Base-by-base conservation (phyloP, 2,797 vertebrate species). In the Molossus alvarezi region DNA sequence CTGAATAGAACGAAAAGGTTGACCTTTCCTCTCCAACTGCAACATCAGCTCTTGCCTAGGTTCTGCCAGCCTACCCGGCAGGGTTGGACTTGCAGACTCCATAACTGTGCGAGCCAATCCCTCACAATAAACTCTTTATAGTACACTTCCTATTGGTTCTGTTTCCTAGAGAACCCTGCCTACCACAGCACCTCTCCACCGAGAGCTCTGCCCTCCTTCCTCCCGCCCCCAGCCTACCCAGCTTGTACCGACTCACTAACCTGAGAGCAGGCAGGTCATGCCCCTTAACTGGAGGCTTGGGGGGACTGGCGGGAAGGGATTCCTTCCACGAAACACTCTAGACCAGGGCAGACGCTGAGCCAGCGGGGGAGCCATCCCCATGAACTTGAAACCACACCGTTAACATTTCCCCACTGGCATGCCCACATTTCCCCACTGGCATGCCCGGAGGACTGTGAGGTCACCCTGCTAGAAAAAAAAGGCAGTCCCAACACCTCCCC, bases 61-160 rank as follows among this genome's bases (percentile, higher is more conserved):
- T 45, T 14, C 29, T 13, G 48, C 76, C 7, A 25, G 51, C 17
- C 62, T n/a, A 14, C 3, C 18, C 5, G 62, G 29, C 55, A 88
- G 37, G 81, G 51, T 84, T 18, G 29, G 9, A 55, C 64, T 53
- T 58, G 9, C 62, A 88, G 76, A 9, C 57, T 77, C 60, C 14
- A 13, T 17, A 82, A 64, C 7, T 18, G 15, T 3, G 15, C 21
- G 12, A 76, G 21, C 18, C 60, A 67, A 10, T 71, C 75, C 55
- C 71, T 48, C 48, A 92, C 69, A 83, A 72, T 72, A 76, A 88
- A 65, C 33, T 64, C 57, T 92, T 17, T 95, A 51, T 3, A 25
- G 12, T 0, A 73, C 57, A 27, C 20, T 48, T 2, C 2, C 64
- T 14, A 2, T 12, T 60, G 57, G 72, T 71, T 65, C 83, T 75